Conservation (phyloP, 2,797 vertebrate genomes). For the Acipenser transmontanus region DNA sequence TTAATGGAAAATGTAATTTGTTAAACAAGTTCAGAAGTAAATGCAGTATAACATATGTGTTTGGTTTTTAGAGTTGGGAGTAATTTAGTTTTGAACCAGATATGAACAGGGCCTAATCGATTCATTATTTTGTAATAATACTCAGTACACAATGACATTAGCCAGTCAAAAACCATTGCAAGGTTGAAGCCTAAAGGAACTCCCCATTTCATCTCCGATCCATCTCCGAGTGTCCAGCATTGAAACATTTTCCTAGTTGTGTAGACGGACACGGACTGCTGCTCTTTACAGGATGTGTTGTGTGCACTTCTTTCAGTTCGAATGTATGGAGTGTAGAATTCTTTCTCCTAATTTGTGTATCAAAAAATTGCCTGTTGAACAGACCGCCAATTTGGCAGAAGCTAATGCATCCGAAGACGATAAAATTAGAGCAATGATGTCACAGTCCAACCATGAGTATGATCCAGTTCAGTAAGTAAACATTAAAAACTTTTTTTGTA, state of each 20-base stretch:
- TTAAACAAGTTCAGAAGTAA: no score
- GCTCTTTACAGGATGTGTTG: slow-evolving; percentile 72
- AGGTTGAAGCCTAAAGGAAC: slow-evolving; percentile 40
- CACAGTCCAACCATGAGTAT: slow-evolving; percentile 90
- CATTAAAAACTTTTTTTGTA: slow-evolving; percentile 4
- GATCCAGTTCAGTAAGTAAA: slow-evolving; percentile 85
- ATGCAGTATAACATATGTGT: no score
- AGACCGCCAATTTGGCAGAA: slow-evolving; percentile 94
- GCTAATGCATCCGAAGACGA: slow-evolving; percentile 91
- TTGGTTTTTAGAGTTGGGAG: no score
- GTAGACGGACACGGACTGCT: slow-evolving; percentile 46
- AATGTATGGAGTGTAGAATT: slow-evolving; percentile 53
- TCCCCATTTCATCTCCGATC: slow-evolving; percentile 43
- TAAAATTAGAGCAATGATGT: slow-evolving; percentile 94
- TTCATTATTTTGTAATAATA: background rate
- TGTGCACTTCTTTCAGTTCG: slow-evolving; percentile 57
- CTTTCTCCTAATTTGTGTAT: slow-evolving; percentile 73
- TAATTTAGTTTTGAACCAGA: slow-evolving; percentile 23
- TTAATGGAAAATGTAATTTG: no score
- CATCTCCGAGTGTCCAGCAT: background rate
- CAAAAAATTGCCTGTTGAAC: slow-evolving; percentile 76
- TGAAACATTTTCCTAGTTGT: background rate
- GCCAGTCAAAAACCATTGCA: background rate
- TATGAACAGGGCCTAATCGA: slow-evolving; percentile 67
- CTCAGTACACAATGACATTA: background rate